A percentile compares a stretch with the other conserved stretches of the same genome.
phyloP scores from a whole-genome alignment of 2,888 invertebrate genomes.

The Agrochola macilenta region DNA sequence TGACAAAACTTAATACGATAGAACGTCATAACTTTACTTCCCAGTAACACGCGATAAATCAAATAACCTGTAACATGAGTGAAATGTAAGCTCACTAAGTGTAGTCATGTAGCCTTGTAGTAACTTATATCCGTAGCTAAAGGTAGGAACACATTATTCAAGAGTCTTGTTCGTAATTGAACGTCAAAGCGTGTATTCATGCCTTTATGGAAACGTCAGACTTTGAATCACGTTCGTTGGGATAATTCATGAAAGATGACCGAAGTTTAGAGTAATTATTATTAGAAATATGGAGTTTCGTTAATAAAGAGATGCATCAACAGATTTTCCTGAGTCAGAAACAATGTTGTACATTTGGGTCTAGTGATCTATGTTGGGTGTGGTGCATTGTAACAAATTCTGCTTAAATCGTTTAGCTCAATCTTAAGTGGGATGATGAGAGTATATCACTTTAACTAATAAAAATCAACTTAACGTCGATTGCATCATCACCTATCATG shows the following conservation, averaged over 20 bases:
- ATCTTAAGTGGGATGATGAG: not conserved
- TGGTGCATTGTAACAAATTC: not conserved
- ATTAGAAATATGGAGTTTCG: not conserved
- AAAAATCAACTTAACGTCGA: too few relatives aligned
- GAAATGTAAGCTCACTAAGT: slow-evolving; percentile 1
- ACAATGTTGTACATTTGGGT: not conserved
- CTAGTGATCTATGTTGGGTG: not conserved
- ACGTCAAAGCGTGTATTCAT: slow-evolving; percentile 48
- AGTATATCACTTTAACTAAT: too few relatives aligned
- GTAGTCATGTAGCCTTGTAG: slow-evolving; percentile 29
- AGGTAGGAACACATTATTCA: slow-evolving; percentile 27
- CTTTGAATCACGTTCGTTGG: slow-evolving; percentile 11
- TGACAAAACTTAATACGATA: slow-evolving; percentile 22
- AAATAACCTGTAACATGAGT: slow-evolving; percentile 33
- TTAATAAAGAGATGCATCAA: not conserved
- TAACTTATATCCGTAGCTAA: slow-evolving; percentile 21
- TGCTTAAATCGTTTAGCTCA: not conserved
- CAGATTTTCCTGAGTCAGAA: not conserved
- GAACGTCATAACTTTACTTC: slow-evolving; percentile 32
- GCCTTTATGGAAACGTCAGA: slow-evolving; percentile 34
- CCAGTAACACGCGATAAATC: slow-evolving; percentile 24
- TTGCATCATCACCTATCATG: not conserved
- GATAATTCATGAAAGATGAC: slow-evolving; percentile 23
- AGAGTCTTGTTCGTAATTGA: slow-evolving; percentile 36
- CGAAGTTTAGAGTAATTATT: not conserved